phyloP scores from a whole-genome alignment of 2,888 invertebrate species.

The Chouioia cunea region DNA sequence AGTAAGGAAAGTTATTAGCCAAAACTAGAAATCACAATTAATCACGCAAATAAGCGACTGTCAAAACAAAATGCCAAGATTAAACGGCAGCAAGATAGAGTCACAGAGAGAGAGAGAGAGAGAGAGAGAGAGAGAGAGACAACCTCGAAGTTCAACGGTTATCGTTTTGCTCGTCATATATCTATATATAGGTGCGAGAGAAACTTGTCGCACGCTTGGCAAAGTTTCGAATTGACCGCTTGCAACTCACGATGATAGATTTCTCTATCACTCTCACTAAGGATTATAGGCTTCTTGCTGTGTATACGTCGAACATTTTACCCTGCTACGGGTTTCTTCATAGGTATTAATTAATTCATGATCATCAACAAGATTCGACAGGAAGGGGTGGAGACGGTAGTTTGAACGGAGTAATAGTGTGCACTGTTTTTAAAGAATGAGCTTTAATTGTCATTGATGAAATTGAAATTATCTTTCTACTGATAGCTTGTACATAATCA shows the following conservation, averaged over 20 bases:
- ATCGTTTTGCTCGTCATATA: no score
- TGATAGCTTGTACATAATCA: no score
- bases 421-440: no score
- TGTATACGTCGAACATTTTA: background rate
- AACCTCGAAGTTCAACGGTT: background rate
- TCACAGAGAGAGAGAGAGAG: background rate
- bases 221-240: conserved; percentile 37
- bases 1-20: no score
- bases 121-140: background rate
- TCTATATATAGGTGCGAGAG: conserved; percentile 29
- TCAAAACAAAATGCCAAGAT: conserved; percentile 3
- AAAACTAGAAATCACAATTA: background rate
- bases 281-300: no score
- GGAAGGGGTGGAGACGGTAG: background rate
- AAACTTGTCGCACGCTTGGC: conserved; percentile 8
- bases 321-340: no score
- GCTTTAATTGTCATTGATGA: no score
- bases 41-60: background rate
- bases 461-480: no score
- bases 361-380: conserved; percentile 14
- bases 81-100: conserved; percentile 2
- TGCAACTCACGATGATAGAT: background rate
- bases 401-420: no score
- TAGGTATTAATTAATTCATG: conserved; percentile 31
- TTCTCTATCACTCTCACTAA: background rate